Conservation (phyloP, 1,140 invertebrate species). For the Fopius arisanus region DNA sequence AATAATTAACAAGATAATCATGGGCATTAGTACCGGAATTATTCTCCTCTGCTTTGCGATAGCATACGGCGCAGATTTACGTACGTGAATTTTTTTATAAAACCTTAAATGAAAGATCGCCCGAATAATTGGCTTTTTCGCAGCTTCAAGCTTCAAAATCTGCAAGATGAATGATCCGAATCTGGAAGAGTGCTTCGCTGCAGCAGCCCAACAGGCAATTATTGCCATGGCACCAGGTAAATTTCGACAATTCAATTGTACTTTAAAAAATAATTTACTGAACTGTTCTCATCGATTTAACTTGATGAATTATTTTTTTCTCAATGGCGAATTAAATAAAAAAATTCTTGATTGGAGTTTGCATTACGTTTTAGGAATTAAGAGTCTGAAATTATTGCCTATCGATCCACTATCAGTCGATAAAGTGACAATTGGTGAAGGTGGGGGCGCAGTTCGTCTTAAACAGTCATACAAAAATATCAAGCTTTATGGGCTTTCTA, state of each 20-base stretch:
- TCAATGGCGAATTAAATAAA: too few species aligned
- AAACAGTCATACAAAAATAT: constrained; percentile 69
- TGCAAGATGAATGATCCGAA: constrained; percentile 40
- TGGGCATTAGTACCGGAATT: not conserved
- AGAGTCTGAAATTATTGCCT: constrained; percentile 47
- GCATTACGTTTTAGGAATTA: constrained; percentile 38
- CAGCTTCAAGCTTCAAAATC: constrained; percentile 44
- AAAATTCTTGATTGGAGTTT: constrained; percentile 10
- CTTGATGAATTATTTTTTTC: too few species aligned
- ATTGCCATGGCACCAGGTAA: constrained; percentile 43
- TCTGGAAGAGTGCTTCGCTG: constrained; percentile 38
- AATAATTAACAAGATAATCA: not conserved
- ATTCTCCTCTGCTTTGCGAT: not conserved
- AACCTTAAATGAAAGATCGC: not conserved
- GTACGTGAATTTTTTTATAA: not conserved
- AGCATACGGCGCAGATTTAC: not conserved
- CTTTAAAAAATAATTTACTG: not conserved
- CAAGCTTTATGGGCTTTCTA: constrained; percentile 67
- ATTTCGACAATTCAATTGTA: not conserved
- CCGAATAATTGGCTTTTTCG: constrained; percentile 1
- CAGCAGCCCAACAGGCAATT: constrained; percentile 33
- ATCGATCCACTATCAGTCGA: constrained; percentile 68
- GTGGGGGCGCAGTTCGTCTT: constrained; percentile 66
- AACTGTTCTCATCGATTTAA: too few species aligned
- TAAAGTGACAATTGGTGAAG: constrained; percentile 66